Conservation (phyloP, 2,888 invertebrate species). For the Caenorhabditis imperialis region DNA sequence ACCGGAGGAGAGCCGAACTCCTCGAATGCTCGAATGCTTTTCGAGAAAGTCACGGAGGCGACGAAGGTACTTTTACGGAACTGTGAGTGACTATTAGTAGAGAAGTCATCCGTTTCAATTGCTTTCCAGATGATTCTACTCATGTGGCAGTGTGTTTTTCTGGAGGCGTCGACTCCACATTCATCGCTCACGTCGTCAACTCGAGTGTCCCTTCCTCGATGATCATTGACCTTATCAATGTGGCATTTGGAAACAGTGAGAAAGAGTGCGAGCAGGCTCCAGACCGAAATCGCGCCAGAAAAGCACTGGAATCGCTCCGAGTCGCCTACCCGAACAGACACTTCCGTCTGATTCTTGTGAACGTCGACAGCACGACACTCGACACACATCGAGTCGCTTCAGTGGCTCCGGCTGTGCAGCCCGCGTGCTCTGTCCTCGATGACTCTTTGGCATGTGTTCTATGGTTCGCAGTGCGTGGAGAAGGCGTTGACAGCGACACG, state of each 20-base stretch:
- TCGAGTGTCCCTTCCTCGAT: conserved; percentile 81
- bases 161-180: conserved; percentile 95
- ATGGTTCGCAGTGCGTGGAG: conserved; percentile 93
- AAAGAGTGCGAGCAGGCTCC: conserved; percentile 57
- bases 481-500: conserved; percentile 79
- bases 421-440: conserved; percentile 90
- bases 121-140: conserved; percentile 9
- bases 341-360: conserved; percentile 79
- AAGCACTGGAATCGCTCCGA: conserved; percentile 84
- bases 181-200: conserved; percentile 84
- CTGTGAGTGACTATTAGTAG: no score
- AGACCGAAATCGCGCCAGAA: conserved; percentile 66
- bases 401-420: conserved; percentile 79
- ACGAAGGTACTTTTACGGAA: conserved; percentile 30
- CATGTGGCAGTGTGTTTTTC: conserved; percentile 89
- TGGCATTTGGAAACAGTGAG: conserved; percentile 64
- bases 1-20: conserved; percentile 6
- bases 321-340: conserved; percentile 84
- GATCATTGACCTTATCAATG: conserved; percentile 69
- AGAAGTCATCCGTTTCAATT: no score
- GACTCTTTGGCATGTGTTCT: conserved; percentile 92
- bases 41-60: conserved; percentile 13
- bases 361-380: conserved; percentile 71
- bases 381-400: conserved; percentile 38
- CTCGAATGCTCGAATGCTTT: conserved; percentile 5